A percentile compares a stretch with the other conserved stretches of the same genome.
Evolutionary conservation across 2,113 vertebrate species (phyloP).

Genomic region (Ptychochromis oligacanthus): DNA sequence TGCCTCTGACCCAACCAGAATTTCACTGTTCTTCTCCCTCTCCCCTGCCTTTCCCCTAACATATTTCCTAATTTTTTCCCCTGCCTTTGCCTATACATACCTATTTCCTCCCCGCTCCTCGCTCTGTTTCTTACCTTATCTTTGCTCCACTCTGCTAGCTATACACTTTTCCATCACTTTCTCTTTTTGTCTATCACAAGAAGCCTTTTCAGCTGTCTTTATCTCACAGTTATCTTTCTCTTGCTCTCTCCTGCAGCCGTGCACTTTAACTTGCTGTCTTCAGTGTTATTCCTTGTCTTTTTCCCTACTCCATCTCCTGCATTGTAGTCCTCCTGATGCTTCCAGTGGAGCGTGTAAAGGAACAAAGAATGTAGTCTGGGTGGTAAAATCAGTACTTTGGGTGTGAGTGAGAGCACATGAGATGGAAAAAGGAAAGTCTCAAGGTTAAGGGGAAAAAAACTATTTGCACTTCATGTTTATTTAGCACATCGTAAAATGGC

Average conservation of each 20-base stretch:
- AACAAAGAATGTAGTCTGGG: conserved; percentile 45
- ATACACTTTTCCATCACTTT: conserved; percentile 47
- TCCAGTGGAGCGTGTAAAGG: conserved; percentile 23
- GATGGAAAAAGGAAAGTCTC: not conserved
- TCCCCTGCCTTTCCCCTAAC: not conserved
- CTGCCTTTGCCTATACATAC: not conserved
- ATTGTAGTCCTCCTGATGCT: conserved; percentile 31
- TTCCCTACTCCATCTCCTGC: conserved; percentile 22
- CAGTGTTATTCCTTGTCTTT: conserved; percentile 22
- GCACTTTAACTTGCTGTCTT: conserved; percentile 49
- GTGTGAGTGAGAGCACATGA: conserved; percentile 30
- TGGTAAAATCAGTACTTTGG: conserved; percentile 56
- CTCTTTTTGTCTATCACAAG: conserved; percentile 34
- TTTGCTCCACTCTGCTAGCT: conserved; percentile 29
- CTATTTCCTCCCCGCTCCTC: not conserved
- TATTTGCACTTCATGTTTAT: conserved; percentile 4
- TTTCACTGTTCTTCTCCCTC: conserved; percentile 1
- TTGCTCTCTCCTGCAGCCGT: conserved; percentile 27
- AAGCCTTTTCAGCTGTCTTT: conserved; percentile 44
- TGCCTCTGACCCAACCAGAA: conserved; percentile 44
- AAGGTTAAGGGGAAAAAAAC: not conserved
- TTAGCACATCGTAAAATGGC: conserved; percentile 6
- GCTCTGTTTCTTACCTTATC: conserved; percentile 33
- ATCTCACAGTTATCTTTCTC: conserved; percentile 44
- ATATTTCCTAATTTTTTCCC: not conserved